Percentiles rank a stretch among this genome's conserved stretches.
Evolutionary conservation across 2,888 invertebrate species (phyloP).

Genomic region (Himalopsyche japonica): DNA sequence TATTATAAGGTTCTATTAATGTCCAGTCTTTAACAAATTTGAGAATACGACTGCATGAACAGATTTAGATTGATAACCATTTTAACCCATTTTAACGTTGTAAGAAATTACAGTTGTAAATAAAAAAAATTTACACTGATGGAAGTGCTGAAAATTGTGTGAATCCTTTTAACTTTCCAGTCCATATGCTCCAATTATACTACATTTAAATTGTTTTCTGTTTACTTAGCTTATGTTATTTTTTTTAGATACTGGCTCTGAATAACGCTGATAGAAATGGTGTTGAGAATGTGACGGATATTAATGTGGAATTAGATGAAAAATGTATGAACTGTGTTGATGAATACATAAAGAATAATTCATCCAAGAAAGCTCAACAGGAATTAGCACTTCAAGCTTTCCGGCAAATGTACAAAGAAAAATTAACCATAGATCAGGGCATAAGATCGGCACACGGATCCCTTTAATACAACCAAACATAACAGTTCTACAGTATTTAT

Average conservation of each 20-base stretch:
- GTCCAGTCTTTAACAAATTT: no score
- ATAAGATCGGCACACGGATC: constrained; percentile 69
- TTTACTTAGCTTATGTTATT: not conserved
- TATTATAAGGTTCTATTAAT: no score
- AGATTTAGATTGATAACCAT: no score
- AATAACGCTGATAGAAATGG: not conserved
- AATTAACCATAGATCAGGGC: constrained; percentile 63
- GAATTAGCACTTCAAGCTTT: constrained; percentile 73
- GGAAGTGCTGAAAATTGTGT: no score
- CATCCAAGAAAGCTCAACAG: constrained; percentile 68
- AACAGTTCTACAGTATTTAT: not conserved
- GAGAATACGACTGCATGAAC: no score
- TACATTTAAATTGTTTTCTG: constrained; percentile 20
- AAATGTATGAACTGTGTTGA: constrained; percentile 63
- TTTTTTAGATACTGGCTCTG: constrained; percentile 25
- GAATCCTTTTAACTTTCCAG: no score
- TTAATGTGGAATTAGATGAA: constrained; percentile 57
- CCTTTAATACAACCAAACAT: not conserved
- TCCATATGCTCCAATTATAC: no score
- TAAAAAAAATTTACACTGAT: no score
- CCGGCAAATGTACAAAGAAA: constrained; percentile 66
- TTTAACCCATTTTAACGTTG: no score
- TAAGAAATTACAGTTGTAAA: no score
- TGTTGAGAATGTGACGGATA: not conserved
- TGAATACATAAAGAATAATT: constrained; percentile 64